Evolutionary conservation across 2,888 invertebrate species (phyloP), one percentile per base, ranked within the genome.

Genomic region (Lochmaea crataegi): DNA sequence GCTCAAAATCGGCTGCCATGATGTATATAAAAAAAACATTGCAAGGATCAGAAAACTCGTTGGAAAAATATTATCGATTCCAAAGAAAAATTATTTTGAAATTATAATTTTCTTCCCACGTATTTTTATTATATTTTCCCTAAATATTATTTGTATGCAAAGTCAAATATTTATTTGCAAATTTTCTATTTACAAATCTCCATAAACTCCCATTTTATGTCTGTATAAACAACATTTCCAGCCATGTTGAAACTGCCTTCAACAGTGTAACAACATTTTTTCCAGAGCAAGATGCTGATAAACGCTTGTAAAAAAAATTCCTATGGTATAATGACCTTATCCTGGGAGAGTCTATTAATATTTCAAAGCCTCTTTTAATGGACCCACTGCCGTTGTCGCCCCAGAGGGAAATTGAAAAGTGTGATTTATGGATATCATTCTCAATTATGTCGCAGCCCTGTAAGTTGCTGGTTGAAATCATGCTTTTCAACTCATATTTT

Each of bases 361-460:
- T 70, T 70, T 57, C 70, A 56, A 70, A 70, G 57, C 70, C 22
- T 48, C 12, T 38, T 64, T 45, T 70, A 70, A 70, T 70, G 64
- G 70, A 70, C 57, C 64, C 45, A 57, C 56, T 57, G 64, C 26
- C 22, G 64, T 64, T 65, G 70, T 70, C 70, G 64, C 57, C 64
- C 70, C 57, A 60, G 64, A 63, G 56, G 70, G 64, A 22, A 70
- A 70, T 70, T 70, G 70, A 64, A 70, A 70, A 70, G 64, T 70
- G 56, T 70, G 70, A 70, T 70, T 70, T 70, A 70, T 70, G 64
- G 56, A 51, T 64, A 56, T 70, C 18, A 32, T 26, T 70, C 70
- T 70, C 70, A 64, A 70, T 64, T 65, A 64, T 26, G 16, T 64
- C 64, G 70, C 64, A 70, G 26, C 26, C 64, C 22, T 45, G 64